Percentiles rank a stretch among this genome's conserved stretches.
These are phyloP conservation scores for Poecilia velifera DNA, from an alignment of 2,797 vertebrate species.

Conservation along the genomic window DNA sequence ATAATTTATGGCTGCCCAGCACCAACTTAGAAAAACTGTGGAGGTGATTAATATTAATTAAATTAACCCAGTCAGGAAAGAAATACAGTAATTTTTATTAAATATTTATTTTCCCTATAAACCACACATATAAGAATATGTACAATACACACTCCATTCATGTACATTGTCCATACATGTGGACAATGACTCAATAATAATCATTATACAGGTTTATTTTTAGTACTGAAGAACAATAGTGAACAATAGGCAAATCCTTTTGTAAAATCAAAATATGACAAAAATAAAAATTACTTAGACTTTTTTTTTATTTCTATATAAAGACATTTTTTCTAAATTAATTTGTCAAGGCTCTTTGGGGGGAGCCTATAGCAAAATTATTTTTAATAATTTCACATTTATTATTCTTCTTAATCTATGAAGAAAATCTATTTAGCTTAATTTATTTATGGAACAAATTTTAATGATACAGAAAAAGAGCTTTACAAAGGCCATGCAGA, in stretches of 20 bases:
- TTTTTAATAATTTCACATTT: neutral
- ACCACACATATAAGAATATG: conserved; percentile 1
- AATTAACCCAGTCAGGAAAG: neutral
- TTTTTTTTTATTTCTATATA: neutral
- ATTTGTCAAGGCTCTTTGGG: neutral
- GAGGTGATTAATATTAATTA: neutral
- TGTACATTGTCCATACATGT: conserved; percentile 11
- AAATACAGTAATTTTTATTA: conserved; percentile 1
- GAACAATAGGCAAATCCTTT: neutral
- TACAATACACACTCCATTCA: conserved; percentile 13
- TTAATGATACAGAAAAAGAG: neutral
- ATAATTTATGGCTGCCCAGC: neutral
- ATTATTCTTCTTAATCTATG: neutral
- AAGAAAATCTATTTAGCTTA: neutral
- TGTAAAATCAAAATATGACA: neutral
- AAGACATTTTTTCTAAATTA: neutral
- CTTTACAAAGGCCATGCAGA: neutral
- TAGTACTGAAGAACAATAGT: conserved; percentile 11
- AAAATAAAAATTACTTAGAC: neutral
- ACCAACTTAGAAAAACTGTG: neutral
- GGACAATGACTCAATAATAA: conserved; percentile 20
- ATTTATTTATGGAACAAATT: neutral
- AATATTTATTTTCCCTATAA: conserved; percentile 27
- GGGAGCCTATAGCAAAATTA: neutral
- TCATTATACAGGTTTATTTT: conserved; percentile 19